Percentiles rank a stretch among this genome's conserved stretches.
Conservation (phyloP, 1,140 invertebrate species). For the Andricus grossulariae region DNA sequence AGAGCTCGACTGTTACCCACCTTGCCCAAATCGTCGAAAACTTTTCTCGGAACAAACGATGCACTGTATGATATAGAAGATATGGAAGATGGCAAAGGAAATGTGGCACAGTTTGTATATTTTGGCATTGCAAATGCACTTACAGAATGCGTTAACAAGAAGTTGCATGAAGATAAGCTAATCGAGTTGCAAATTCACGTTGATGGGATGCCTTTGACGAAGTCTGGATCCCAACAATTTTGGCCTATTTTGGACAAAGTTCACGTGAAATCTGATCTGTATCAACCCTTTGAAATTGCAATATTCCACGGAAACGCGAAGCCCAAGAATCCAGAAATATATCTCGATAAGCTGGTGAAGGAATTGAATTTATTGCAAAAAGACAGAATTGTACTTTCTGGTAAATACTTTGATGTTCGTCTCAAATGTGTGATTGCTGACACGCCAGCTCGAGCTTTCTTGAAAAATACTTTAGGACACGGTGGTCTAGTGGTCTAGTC, state of each 20-base stretch:
- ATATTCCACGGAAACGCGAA: slow-evolving; percentile 40
- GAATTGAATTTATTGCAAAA: slow-evolving; percentile 41
- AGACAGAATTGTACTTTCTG: slow-evolving; percentile 38
- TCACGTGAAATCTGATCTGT: slow-evolving; percentile 15
- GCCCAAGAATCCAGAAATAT: slow-evolving; percentile 39
- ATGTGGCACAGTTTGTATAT: slow-evolving; percentile 42
- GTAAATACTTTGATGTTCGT: slow-evolving; percentile 25
- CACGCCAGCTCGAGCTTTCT: too few species aligned
- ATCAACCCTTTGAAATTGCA: slow-evolving; percentile 14
- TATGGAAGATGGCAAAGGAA: too few species aligned
- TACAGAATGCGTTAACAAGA: slow-evolving; percentile 14
- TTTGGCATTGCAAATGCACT: slow-evolving; percentile 38
- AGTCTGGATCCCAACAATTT: slow-evolving; percentile 35
- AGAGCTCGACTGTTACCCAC: too few species aligned
- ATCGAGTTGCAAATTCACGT: slow-evolving; percentile 32
- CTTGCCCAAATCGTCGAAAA: too few species aligned
- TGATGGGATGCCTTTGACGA: too few species aligned
- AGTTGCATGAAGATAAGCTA: slow-evolving; percentile 9
- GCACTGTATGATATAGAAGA: too few species aligned
- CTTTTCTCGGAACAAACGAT: too few species aligned
- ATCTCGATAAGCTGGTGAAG: slow-evolving; percentile 40
- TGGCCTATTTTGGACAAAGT: slow-evolving; percentile 46
- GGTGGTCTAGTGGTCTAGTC: slow-evolving; percentile 38
- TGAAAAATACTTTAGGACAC: slow-evolving; percentile 39
- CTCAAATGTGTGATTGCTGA: too few species aligned